Evolutionary conservation across 2,113 vertebrate genomes (phyloP), one percentile per base, ranked within the genome.

Genomic region (Myiopsitta monachus): DNA sequence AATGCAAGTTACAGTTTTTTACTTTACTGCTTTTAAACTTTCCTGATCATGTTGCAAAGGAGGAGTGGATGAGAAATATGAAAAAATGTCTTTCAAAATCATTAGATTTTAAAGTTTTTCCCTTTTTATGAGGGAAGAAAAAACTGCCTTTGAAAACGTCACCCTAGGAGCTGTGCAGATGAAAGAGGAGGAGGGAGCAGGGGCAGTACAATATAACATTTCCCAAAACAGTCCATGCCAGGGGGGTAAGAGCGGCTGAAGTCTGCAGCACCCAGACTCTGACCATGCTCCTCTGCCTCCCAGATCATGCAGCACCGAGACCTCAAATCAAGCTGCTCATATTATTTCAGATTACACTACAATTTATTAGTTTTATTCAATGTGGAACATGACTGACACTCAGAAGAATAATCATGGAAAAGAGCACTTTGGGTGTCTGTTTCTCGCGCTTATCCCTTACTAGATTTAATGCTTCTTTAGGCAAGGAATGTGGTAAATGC

Each of bases 251-350:
- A 67, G 66, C 18, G 31, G 38, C 13, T 38, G 7, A 41, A 1
- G 2, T 6, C 21, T 54, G 21, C 47, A 57, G 61, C 43, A 38
- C 21, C 54, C 24, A 6, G 43, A 3, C 24, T 74, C 19, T 31
- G 39, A 2, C 27, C 23, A 7, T 0, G 7, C 18, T 38, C 39
- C 2, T 2, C 11, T 51, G 10, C 9, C 44, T 62, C 36, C 17
- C 51, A 62, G 61, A 39, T 73, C 5, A 0, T 3, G 26, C 13
- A n/a, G 39, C 2, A 6, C 74, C 0, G 2, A 72, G 41, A 72
- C 14, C 51, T 33, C 0, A 59, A 0, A 47, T 14, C 1, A 0
- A 79, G 21, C n/a, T n/a, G 11, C 11, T 64, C 4, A 1, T 3
- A 3, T 46, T 63, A 9, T 70, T 46, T 63, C 8, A 22, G 28